Conservation (phyloP, 2,888 invertebrate species). For the Drosophila birchii region DNA sequence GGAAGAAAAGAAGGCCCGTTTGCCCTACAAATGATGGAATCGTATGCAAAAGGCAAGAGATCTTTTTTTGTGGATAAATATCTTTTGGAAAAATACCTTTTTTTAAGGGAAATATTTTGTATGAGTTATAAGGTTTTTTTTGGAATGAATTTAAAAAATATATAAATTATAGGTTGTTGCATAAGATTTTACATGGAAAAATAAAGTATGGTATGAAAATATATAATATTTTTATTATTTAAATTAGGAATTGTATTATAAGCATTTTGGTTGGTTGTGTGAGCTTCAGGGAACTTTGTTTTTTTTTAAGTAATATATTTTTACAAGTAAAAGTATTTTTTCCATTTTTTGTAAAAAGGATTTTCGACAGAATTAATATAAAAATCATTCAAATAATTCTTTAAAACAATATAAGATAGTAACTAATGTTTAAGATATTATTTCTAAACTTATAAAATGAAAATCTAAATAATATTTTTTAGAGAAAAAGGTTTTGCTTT, state of each 20-base stretch:
- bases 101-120: not conserved
- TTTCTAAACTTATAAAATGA: not conserved
- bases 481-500: too few species aligned
- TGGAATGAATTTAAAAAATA: not conserved
- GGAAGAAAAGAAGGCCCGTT: constrained; percentile 11
- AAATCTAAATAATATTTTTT: too few species aligned
- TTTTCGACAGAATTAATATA: not conserved
- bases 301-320: not conserved
- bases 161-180: not conserved
- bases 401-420: not conserved
- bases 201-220: too few species aligned
- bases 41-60: not conserved
- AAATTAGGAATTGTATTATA: not conserved
- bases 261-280: not conserved
- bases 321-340: too few species aligned
- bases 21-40: constrained; percentile 16
- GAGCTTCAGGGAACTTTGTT: too few species aligned
- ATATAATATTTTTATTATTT: not conserved
- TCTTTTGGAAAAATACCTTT: not conserved
- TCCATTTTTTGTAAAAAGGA: too few species aligned
- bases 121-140: not conserved
- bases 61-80: too few species aligned
- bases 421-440: not conserved
- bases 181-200: not conserved
- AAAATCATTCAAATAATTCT: not conserved